These are phyloP conservation scores for Polydrusus pterygomalis DNA, from an alignment of 2,888 invertebrate species.

Conservation along the genomic window DNA sequence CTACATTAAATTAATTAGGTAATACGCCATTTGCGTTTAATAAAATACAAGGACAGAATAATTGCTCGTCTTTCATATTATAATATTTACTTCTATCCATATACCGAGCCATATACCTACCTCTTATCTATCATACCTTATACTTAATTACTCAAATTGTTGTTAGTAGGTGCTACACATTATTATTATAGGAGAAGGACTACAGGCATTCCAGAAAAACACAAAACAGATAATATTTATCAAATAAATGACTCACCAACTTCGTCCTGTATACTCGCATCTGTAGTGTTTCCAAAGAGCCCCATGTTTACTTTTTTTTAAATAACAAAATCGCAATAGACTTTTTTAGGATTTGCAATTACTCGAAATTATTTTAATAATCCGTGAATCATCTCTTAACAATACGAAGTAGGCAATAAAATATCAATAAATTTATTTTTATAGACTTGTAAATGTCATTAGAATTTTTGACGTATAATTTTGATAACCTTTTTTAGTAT, in stretches of 20 bases:
- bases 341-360: no score
- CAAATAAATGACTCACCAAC: slow-evolving; percentile 65
- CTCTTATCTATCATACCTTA: no score
- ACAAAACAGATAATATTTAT: slow-evolving; percentile 21
- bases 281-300: slow-evolving; percentile 63
- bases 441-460: slow-evolving; percentile 40
- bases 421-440: slow-evolving; percentile 36
- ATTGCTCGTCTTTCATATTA: no score
- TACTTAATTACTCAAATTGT: no score
- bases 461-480: slow-evolving; percentile 37
- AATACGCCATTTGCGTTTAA: no score
- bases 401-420: slow-evolving; percentile 31
- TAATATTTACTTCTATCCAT: no score
- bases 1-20: no score
- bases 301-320: slow-evolving; percentile 60
- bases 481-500: slow-evolving; percentile 28
- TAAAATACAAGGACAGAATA: no score
- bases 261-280: slow-evolving; percentile 62
- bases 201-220: background rate
- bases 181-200: no score
- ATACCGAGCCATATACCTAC: no score
- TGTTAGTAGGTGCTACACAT: no score
- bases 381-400: slow-evolving; percentile 40
- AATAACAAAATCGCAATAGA: slow-evolving; percentile 10
- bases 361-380: slow-evolving; percentile 28